phyloP scores from a whole-genome alignment of 2,797 vertebrate genomes.

The Microctenopoma stevenorrisi region DNA sequence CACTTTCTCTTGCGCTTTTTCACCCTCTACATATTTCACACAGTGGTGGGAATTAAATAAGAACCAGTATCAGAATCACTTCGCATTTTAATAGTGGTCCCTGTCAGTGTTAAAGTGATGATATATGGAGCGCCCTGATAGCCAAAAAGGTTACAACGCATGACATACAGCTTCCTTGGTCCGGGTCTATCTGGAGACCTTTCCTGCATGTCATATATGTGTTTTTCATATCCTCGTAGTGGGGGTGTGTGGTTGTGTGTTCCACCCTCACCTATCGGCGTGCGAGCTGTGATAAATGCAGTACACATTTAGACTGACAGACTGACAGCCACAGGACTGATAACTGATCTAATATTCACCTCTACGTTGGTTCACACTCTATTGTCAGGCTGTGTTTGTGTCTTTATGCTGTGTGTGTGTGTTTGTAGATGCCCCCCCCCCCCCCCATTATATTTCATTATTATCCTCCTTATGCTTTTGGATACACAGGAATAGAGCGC shows the following conservation, averaged over 20 bases:
- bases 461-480: slow-evolving; percentile 61
- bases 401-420: slow-evolving; percentile 25
- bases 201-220: background rate
- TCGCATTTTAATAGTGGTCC: background rate
- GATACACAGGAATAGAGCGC: slow-evolving; percentile 63
- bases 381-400: slow-evolving; percentile 33
- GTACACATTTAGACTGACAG: slow-evolving; percentile 66
- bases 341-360: slow-evolving; percentile 63
- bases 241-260: background rate
- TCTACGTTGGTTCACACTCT: slow-evolving; percentile 37
- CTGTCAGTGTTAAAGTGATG: background rate
- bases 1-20: background rate
- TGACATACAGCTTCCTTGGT: too few relatives aligned
- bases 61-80: background rate
- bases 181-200: too few relatives aligned
- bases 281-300: slow-evolving; percentile 69
- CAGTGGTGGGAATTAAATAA: background rate
- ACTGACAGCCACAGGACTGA: slow-evolving; percentile 62
- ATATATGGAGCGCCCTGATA: too few relatives aligned
- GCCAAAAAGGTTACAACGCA: too few relatives aligned
- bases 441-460: slow-evolving; percentile 20
- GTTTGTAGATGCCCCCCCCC: slow-evolving; percentile 3
- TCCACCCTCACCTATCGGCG: slow-evolving; percentile 23
- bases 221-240: slow-evolving; percentile 18
- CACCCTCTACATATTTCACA: background rate